A percentile compares a stretch with the other conserved stretches of the same genome.
phyloP scores from a whole-genome alignment of 2,888 invertebrate species.

The Polyploca ridens region DNA sequence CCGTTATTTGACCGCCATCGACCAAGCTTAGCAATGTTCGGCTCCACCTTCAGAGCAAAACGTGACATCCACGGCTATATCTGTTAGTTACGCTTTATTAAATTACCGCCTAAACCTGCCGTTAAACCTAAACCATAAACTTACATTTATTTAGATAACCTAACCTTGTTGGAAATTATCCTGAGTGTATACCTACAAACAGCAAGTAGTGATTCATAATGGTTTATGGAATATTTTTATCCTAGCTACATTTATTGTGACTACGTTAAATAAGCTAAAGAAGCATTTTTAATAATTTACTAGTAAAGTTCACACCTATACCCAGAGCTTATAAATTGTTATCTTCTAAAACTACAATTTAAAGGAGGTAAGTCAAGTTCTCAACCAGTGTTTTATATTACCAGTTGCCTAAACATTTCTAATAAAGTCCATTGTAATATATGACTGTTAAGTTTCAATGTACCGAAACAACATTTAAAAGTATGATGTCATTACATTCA shows the following conservation, averaged over 20 bases:
- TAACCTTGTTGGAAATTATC: conserved; percentile 45
- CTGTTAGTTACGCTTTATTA: conserved; percentile 25
- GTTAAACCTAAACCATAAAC: conserved; percentile 22
- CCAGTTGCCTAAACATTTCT: background rate
- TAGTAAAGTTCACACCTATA: no score
- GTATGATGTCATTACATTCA: background rate
- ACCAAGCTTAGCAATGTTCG: conserved; percentile 69
- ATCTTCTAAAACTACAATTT: no score
- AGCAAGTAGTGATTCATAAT: conserved; percentile 59
- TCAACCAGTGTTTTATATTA: no score
- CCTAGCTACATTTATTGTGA: background rate
- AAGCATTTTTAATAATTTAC: no score
- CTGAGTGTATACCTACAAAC: conserved; percentile 37
- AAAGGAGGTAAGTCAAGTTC: no score
- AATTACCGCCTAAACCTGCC: conserved; percentile 15
- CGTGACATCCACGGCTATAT: conserved; percentile 46
- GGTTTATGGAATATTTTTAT: background rate
- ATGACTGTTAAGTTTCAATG: background rate
- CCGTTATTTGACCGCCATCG: conserved; percentile 84
- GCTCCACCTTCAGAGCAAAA: conserved; percentile 68
- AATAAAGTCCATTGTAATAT: background rate
- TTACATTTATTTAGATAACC: conserved; percentile 31
- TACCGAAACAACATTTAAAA: background rate
- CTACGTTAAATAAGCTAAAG: background rate
- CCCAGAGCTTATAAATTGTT: no score